Evolutionary conservation across 2,113 vertebrate genomes (phyloP).

Genomic region (Zapus hudsonius): DNA sequence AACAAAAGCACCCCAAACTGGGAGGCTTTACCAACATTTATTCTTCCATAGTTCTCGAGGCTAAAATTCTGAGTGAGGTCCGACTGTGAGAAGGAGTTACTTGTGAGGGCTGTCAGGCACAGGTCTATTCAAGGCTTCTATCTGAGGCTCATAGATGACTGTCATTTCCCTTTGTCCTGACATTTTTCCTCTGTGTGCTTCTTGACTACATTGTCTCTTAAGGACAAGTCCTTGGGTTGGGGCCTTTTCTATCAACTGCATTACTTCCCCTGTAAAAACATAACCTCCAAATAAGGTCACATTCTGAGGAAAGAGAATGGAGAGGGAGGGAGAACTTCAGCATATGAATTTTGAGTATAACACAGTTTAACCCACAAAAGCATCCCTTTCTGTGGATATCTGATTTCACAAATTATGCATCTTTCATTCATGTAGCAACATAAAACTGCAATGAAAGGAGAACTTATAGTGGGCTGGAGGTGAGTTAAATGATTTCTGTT

Average conservation of each 20-base stretch:
- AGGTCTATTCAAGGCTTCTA: background rate
- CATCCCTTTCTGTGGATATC: background rate
- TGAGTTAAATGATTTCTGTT: background rate
- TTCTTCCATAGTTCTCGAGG: background rate
- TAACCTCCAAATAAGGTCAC: background rate
- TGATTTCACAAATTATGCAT: background rate
- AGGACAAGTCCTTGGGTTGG: background rate
- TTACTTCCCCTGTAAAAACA: background rate
- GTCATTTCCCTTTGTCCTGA: background rate
- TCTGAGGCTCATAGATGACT: background rate
- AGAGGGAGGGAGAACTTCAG: background rate
- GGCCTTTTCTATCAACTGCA: background rate
- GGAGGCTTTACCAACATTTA: background rate
- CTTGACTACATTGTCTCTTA: background rate
- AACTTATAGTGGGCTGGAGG: background rate
- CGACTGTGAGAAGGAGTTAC: background rate
- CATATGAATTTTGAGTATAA: background rate
- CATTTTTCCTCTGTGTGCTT: background rate
- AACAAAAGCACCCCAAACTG: background rate
- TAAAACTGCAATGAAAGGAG: background rate
- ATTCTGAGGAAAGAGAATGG: background rate
- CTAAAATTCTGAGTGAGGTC: background rate
- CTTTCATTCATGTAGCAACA: background rate
- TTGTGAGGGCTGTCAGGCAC: background rate
- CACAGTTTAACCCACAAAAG: background rate